phyloP scores from a whole-genome alignment of 2,113 vertebrate species.

The Tringa solitaria region DNA sequence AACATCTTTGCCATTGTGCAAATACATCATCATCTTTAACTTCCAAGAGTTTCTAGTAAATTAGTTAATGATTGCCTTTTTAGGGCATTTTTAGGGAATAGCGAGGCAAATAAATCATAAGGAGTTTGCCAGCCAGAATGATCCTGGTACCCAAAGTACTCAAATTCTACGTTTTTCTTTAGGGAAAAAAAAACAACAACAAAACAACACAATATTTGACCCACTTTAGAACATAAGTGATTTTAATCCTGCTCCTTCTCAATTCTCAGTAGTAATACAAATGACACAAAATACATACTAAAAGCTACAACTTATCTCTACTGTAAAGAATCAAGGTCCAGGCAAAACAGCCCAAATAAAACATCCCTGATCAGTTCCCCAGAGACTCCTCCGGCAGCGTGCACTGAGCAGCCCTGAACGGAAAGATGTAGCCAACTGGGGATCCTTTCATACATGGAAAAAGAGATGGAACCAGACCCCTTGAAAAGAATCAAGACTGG shows the following conservation, averaged over 20 bases:
- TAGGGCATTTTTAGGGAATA: background rate
- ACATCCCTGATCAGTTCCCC: background rate
- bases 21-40: background rate
- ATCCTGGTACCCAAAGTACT: background rate
- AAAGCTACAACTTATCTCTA: background rate
- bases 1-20: background rate
- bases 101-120: background rate
- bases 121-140: background rate
- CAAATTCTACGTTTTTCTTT: background rate
- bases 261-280: background rate
- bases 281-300: background rate
- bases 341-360: background rate
- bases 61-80: background rate
- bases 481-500: constrained; percentile 14
- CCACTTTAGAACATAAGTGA: background rate
- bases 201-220: background rate
- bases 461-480: background rate
- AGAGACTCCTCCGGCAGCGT: background rate
- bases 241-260: background rate
- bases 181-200: background rate
- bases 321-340: background rate
- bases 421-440: background rate
- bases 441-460: background rate
- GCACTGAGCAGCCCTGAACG: background rate
- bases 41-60: background rate